Evolutionary conservation across 2,113 vertebrate species (phyloP).

Genomic region (Thinocorus orbignyianus): DNA sequence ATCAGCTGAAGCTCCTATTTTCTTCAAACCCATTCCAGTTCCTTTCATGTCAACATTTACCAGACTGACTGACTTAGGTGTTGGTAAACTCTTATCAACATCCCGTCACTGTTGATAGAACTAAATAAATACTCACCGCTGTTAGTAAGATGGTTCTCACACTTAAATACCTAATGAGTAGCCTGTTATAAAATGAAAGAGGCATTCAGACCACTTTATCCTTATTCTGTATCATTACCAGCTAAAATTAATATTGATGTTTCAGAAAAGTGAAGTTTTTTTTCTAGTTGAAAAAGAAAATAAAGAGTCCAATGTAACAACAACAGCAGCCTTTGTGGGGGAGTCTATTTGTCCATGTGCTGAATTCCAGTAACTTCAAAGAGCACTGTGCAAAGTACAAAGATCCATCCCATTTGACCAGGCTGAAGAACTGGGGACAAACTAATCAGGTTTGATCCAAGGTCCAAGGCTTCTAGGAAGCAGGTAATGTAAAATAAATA

Average conservation of each 20-base stretch:
- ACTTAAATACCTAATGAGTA: background rate
- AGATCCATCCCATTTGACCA: background rate
- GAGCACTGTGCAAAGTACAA: slow-evolving; percentile 36
- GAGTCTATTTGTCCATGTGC: background rate
- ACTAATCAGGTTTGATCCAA: background rate
- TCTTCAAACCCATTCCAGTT: background rate
- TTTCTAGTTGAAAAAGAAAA: background rate
- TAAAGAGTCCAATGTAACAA: background rate
- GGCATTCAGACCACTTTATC: background rate
- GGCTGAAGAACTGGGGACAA: background rate
- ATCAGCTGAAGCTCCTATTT: background rate
- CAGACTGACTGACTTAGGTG: background rate
- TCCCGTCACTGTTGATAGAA: background rate
- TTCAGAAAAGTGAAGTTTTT: background rate
- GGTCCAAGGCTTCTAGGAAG: background rate
- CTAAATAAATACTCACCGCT: background rate
- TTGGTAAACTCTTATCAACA: slow-evolving; percentile 8
- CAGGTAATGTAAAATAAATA: background rate
- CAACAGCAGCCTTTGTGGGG: accelerated
- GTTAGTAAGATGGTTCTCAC: background rate
- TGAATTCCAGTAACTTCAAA: background rate
- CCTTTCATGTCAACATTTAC: background rate
- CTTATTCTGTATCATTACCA: background rate
- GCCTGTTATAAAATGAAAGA: background rate
- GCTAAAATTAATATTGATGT: background rate